Evolutionary conservation across 2,888 invertebrate species (phyloP).

Genomic region (Physocephala rufipes): DNA sequence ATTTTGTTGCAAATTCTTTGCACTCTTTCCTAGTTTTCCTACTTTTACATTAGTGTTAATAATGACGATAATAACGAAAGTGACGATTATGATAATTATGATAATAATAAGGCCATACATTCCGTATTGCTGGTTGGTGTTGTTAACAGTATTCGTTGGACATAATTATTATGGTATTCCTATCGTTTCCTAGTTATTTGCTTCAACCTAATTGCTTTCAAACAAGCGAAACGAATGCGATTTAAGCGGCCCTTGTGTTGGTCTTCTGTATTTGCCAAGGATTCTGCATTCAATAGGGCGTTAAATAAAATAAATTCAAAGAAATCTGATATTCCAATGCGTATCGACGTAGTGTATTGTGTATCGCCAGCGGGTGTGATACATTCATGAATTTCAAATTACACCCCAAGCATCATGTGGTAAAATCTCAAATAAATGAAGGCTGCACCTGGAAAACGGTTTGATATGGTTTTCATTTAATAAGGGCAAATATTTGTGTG

Average conservation of each 20-base stretch:
- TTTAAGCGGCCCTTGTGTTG: slow-evolving; percentile 53
- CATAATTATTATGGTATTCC: not conserved
- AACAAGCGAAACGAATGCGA: slow-evolving; percentile 61
- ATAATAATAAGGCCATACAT: too few species aligned
- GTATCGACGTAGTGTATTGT: not conserved
- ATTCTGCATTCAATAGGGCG: slow-evolving; percentile 18
- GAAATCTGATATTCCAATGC: slow-evolving; percentile 32
- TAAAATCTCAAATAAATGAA: slow-evolving; percentile 26
- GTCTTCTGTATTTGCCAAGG: slow-evolving; percentile 10
- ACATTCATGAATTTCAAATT: slow-evolving; percentile 22
- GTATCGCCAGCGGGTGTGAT: slow-evolving; percentile 26
- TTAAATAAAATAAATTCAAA: slow-evolving; percentile 29
- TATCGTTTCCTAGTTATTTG: slow-evolving; percentile 15
- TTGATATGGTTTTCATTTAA: not conserved
- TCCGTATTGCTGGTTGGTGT: too few species aligned
- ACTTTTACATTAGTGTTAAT: too few species aligned
- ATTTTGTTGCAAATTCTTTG: too few species aligned
- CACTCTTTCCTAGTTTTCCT: too few species aligned
- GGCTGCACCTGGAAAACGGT: slow-evolving; percentile 51
- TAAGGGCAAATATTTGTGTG: not conserved
- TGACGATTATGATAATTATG: too few species aligned
- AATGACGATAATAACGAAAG: too few species aligned
- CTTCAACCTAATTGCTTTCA: slow-evolving; percentile 61
- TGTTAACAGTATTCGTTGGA: not conserved
- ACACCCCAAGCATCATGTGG: slow-evolving; percentile 32